Evolutionary conservation across 2,113 vertebrate genomes (phyloP).

Genomic region (Jacana jacana): DNA sequence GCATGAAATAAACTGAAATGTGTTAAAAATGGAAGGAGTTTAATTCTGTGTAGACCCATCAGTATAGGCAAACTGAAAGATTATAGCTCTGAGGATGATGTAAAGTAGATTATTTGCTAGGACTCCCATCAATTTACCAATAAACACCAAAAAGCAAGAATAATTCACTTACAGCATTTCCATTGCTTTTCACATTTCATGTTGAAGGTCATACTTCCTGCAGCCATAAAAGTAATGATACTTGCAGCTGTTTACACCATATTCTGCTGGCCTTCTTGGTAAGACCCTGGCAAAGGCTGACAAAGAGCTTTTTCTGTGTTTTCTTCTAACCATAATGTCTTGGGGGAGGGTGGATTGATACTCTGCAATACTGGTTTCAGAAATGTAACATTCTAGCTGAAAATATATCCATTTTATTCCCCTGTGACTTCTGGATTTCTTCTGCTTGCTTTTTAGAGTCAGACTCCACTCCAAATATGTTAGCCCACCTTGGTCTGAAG

Average conservation of each 20-base stretch:
- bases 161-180: neutral
- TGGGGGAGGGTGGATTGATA: neutral
- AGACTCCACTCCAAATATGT: neutral
- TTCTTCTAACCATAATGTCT: neutral
- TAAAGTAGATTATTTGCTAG: neutral
- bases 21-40: neutral
- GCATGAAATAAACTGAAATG: neutral
- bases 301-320: neutral
- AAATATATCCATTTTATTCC: neutral
- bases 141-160: neutral
- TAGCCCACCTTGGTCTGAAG: neutral
- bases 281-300: neutral
- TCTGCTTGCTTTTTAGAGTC: conserved; percentile 51
- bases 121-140: neutral
- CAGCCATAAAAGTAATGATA: neutral
- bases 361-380: neutral
- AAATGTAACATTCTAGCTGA: neutral
- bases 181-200: neutral
- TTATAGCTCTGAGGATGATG: neutral
- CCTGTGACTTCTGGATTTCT: neutral
- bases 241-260: neutral
- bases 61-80: neutral
- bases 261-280: neutral
- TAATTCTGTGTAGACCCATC: neutral
- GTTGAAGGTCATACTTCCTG: neutral